phyloP scores from a whole-genome alignment of 2,113 vertebrate genomes.

The Amphiprion ocellaris region DNA sequence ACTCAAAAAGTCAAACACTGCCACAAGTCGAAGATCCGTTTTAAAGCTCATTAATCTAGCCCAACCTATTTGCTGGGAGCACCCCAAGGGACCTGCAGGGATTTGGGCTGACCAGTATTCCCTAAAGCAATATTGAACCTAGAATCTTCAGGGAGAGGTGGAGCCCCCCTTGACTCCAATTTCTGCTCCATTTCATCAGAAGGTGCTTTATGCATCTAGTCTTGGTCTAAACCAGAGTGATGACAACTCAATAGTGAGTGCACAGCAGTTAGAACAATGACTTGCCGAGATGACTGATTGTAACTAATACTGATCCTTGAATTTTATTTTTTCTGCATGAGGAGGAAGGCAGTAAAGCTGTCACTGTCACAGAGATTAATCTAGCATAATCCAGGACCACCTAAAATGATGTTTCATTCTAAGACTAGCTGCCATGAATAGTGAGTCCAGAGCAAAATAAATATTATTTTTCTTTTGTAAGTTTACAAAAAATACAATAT shows the following conservation, averaged over 20 bases:
- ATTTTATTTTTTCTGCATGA: neutral
- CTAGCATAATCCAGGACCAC: no score
- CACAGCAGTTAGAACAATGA: constrained; percentile 11
- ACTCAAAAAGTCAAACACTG: constrained; percentile 68
- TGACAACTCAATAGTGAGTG: constrained; percentile 8
- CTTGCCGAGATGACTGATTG: neutral
- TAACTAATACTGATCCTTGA: neutral
- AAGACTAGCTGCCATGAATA: no score
- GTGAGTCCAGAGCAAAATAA: no score
- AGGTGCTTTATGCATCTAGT: constrained; percentile 14
- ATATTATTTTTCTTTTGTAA: no score
- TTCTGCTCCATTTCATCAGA: constrained; percentile 47
- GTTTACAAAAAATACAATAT: no score
- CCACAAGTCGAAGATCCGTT: constrained; percentile 69
- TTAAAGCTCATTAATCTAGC: constrained; percentile 78
- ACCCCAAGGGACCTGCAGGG: constrained; percentile 62
- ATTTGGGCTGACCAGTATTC: constrained; percentile 68
- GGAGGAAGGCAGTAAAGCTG: no score
- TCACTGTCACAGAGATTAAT: no score
- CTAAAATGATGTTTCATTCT: no score
- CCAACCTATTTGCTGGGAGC: constrained; percentile 50
- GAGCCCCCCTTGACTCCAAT: constrained; percentile 19
- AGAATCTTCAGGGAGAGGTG: constrained; percentile 28
- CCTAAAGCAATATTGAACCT: constrained; percentile 57
- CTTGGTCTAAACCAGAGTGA: neutral